Conservation (phyloP, 2,797 vertebrate species). For the Sebastiscus tertius region DNA sequence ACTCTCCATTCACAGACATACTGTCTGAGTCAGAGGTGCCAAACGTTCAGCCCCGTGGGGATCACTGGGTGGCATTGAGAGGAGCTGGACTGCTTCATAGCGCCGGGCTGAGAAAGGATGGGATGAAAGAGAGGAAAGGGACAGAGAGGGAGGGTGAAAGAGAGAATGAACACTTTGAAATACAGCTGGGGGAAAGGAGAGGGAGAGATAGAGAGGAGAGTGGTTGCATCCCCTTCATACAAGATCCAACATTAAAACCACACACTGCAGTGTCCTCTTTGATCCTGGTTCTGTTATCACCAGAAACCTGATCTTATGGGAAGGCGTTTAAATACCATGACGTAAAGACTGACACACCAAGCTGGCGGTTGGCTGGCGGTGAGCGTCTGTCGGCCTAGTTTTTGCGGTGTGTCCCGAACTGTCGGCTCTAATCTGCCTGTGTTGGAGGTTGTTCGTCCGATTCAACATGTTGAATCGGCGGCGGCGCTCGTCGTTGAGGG, state of each 20-base stretch:
- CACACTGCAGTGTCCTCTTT: constrained; percentile 42
- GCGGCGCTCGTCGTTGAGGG: too few relatives aligned
- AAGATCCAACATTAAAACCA: constrained; percentile 32
- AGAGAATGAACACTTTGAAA: constrained; percentile 2
- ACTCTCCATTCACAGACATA: constrained; percentile 36
- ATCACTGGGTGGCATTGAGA: constrained; percentile 15
- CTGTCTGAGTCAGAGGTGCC: constrained; percentile 65
- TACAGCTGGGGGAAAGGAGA: background rate
- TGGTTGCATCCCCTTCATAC: constrained; percentile 1
- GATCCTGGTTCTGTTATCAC: constrained; percentile 42
- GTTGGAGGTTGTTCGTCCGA: too few relatives aligned
- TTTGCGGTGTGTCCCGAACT: too few relatives aligned
- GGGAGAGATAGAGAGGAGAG: background rate
- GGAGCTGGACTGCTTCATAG: constrained; percentile 16
- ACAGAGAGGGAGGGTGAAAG: background rate
- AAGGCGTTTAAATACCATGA: too few relatives aligned
- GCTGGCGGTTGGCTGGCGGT: too few relatives aligned
- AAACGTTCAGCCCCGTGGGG: constrained; percentile 49
- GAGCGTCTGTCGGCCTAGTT: too few relatives aligned
- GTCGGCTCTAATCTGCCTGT: too few relatives aligned
- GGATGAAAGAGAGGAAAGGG: background rate
- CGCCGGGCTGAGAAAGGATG: constrained; percentile 3
- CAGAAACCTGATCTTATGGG: constrained; percentile 26
- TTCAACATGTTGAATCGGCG: too few relatives aligned
- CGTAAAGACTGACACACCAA: too few relatives aligned